Percentiles rank a stretch among this genome's conserved stretches.
These are phyloP conservation scores for Danio aesculapii DNA, from an alignment of 2,797 vertebrate genomes.

Conservation along the genomic window DNA sequence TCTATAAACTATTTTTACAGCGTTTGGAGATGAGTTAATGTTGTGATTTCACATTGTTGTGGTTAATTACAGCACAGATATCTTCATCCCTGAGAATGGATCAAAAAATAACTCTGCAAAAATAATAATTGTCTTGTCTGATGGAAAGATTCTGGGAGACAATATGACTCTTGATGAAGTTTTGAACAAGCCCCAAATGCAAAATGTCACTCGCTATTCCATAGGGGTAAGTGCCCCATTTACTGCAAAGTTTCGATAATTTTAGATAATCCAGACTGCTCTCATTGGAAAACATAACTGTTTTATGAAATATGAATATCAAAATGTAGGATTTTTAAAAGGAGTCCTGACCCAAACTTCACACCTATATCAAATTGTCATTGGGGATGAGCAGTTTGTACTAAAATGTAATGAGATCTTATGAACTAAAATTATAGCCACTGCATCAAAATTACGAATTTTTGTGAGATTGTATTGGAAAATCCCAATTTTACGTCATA, in stretches of 20 bases:
- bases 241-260: background rate
- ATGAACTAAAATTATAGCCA: background rate
- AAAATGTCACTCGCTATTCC: constrained; percentile 74
- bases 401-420: too few relatives aligned
- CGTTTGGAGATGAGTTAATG: background rate
- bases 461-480: too few relatives aligned
- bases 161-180: constrained; percentile 67
- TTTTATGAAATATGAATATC: too few relatives aligned
- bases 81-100: constrained; percentile 75
- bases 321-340: too few relatives aligned
- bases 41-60: background rate
- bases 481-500: too few relatives aligned
- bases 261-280: background rate
- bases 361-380: too few relatives aligned
- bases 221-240: constrained; percentile 76
- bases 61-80: constrained; percentile 70
- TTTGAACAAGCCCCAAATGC: constrained; percentile 72
- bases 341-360: too few relatives aligned
- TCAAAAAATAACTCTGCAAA: constrained; percentile 75
- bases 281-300: too few relatives aligned
- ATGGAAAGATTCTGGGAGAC: constrained; percentile 77
- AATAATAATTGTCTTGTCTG: constrained; percentile 83
- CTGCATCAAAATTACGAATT: background rate
- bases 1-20: constrained; percentile 44
- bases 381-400: too few relatives aligned